A percentile compares a stretch with the other conserved stretches of the same genome.
phyloP scores from a whole-genome alignment of 2,797 vertebrate genomes.

The Balearica regulorum region DNA sequence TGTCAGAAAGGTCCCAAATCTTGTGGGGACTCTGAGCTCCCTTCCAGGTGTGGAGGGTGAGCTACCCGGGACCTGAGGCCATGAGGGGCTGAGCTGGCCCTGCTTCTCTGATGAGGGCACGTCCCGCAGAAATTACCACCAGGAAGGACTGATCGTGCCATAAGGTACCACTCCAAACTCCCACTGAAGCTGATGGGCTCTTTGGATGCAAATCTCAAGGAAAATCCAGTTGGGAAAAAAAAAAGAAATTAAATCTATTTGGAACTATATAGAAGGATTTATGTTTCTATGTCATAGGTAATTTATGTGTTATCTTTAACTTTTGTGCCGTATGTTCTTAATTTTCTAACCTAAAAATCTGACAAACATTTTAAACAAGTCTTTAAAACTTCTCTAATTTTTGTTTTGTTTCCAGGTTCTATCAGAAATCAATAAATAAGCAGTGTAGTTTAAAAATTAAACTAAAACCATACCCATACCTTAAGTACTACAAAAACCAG shows the following conservation, averaged over 20 bases:
- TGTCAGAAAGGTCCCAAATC: not conserved
- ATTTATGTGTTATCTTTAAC: not conserved
- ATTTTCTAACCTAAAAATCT: not conserved
- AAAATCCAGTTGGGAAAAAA: not conserved
- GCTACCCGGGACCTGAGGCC: not conserved
- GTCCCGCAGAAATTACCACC: not conserved
- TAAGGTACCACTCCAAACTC: not conserved
- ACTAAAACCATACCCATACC: not conserved
- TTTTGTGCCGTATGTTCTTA: not conserved
- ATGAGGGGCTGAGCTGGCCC: not conserved
- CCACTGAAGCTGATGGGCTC: not conserved
- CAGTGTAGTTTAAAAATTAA: not conserved
- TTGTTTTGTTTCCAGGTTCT: not conserved
- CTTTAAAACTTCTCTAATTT: not conserved
- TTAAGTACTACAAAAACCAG: not conserved
- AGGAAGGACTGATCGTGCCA: not conserved
- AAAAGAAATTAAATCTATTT: not conserved
- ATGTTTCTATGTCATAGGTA: not conserved
- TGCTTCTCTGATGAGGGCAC: not conserved
- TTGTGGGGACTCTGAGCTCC: not conserved
- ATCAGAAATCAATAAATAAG: conserved; percentile 16
- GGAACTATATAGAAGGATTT: not conserved
- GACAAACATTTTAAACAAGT: not conserved
- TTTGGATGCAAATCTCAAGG: not conserved
- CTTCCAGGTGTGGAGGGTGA: not conserved